Conservation (phyloP, 2,113 vertebrate genomes). For the Pseudorhombus dupliciocellatus region DNA sequence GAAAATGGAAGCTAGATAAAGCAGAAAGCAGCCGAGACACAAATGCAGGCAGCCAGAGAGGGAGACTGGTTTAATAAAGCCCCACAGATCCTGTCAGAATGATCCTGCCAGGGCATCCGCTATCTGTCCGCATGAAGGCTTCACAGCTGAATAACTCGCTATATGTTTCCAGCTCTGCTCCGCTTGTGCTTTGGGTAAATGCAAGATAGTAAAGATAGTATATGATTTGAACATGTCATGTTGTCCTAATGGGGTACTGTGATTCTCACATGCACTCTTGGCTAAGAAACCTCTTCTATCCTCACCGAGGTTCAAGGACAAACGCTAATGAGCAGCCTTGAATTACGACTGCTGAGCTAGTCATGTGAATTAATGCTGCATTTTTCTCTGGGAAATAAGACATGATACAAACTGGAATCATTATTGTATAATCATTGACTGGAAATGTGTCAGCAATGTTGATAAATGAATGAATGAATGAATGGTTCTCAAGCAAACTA, state of each 20-base stretch:
- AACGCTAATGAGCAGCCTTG: constrained; percentile 38
- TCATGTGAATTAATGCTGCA: constrained; percentile 6
- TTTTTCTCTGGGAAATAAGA: background rate
- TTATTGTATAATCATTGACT: background rate
- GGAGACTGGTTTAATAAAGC: constrained; percentile 46
- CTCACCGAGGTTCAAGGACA: constrained; percentile 29
- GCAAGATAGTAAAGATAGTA: constrained; percentile 2
- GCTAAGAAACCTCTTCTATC: background rate
- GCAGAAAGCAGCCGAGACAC: constrained; percentile 18
- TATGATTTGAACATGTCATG: constrained; percentile 29
- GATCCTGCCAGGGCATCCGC: constrained; percentile 35
- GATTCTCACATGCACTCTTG: constrained; percentile 3
- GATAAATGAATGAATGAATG: background rate
- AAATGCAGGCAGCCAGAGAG: constrained; percentile 4
- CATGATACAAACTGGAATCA: background rate
- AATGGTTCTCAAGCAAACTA: background rate
- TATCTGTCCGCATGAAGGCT: constrained; percentile 33
- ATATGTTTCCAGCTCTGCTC: constrained; percentile 26
- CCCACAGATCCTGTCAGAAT: constrained; percentile 36
- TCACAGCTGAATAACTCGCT: constrained; percentile 29
- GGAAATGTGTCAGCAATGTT: background rate
- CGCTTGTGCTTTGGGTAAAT: constrained; percentile 29
- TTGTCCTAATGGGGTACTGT: constrained; percentile 6
- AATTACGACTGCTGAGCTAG: constrained; percentile 17
- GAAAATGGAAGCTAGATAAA: constrained; percentile 39